phyloP scores from a whole-genome alignment of 2,797 vertebrate genomes.

The Acropternis orthonyx region DNA sequence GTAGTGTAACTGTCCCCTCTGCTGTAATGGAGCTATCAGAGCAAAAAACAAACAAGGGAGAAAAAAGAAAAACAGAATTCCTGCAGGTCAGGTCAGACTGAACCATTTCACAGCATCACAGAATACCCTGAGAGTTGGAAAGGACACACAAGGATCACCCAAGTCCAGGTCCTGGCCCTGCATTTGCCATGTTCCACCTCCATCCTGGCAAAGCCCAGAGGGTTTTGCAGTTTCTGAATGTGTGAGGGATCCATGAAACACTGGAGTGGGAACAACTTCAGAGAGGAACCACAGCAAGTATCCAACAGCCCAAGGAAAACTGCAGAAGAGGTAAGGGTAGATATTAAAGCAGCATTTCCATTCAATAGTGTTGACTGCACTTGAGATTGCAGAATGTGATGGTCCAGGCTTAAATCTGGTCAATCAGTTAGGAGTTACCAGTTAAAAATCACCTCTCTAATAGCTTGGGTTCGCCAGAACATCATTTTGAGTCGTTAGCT shows the following conservation, averaged over 20 bases:
- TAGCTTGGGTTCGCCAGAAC: neutral
- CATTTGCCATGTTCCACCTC: neutral
- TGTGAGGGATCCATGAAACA: neutral
- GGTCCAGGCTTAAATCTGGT: neutral
- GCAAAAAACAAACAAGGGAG: neutral
- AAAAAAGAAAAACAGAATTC: neutral
- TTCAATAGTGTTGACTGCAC: neutral
- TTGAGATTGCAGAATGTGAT: neutral
- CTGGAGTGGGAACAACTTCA: fast-evolving
- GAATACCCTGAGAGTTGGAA: neutral
- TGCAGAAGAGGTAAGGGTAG: neutral
- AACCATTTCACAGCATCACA: neutral
- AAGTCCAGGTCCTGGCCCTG: neutral
- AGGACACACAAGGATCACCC: too few species aligned
- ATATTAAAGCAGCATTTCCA: neutral
- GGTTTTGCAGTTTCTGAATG: fast-evolving
- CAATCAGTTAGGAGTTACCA: neutral
- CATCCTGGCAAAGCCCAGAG: neutral
- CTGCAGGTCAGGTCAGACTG: neutral
- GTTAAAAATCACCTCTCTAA: neutral
- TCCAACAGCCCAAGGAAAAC: neutral
- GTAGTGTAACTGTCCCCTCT: constrained; percentile 21
- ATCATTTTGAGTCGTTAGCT: neutral
- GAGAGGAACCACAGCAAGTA: neutral
- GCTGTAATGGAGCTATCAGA: neutral